Evolutionary conservation across 2,113 vertebrate genomes (phyloP).

Genomic region (Cephalopterus ornatus): DNA sequence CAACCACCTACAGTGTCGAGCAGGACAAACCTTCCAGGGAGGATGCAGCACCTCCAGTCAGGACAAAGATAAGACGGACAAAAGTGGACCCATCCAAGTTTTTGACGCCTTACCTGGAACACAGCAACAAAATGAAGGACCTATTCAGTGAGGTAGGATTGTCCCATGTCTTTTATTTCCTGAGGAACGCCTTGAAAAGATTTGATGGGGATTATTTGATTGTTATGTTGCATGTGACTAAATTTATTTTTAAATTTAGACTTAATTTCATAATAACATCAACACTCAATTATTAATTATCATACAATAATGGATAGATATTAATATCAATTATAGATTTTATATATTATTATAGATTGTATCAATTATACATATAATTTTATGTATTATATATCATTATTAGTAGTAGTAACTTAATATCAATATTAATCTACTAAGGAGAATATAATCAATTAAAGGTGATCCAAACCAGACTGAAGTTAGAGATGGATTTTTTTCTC

Average conservation of each 20-base stretch:
- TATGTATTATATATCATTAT: too few relatives aligned
- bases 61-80: constrained; percentile 79
- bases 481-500: neutral
- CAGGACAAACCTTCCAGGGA: neutral
- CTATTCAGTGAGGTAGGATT: constrained; percentile 88
- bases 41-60: constrained; percentile 68
- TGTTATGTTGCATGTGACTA: neutral
- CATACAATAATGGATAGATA: neutral
- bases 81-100: constrained; percentile 95
- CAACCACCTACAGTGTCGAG: neutral
- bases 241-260: neutral
- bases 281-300: neutral
- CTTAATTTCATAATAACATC: neutral
- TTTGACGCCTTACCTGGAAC: constrained; percentile 94
- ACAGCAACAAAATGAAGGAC: constrained; percentile 96
- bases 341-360: too few relatives aligned
- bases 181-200: neutral
- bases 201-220: neutral
- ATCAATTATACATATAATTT: neutral
- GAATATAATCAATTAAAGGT: neutral
- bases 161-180: neutral
- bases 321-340: neutral
- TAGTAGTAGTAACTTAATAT: neutral
- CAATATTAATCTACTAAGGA: neutral
- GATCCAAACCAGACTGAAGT: neutral